phyloP scores from a whole-genome alignment of 2,113 vertebrate genomes.

The Cacatua alba region DNA sequence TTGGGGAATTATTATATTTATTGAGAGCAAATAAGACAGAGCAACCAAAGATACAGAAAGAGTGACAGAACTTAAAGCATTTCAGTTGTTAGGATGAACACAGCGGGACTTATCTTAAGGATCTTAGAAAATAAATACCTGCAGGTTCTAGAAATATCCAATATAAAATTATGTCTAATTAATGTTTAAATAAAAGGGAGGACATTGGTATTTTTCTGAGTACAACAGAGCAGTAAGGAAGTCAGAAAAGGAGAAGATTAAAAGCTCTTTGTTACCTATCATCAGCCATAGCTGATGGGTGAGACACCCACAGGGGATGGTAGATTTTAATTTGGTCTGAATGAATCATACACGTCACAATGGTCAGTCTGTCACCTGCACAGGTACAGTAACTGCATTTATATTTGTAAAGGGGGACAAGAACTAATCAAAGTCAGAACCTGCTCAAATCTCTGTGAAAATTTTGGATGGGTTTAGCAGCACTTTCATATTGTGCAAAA shows the following conservation, averaged over 20 bases:
- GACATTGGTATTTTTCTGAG: background rate
- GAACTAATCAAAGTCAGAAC: background rate
- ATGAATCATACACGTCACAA: background rate
- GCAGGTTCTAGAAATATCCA: background rate
- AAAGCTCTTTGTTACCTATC: background rate
- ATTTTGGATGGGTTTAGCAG: background rate
- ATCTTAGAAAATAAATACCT: background rate
- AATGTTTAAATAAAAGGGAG: background rate
- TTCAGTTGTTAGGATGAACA: background rate
- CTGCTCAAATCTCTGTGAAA: background rate
- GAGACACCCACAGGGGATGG: background rate
- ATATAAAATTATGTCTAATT: background rate
- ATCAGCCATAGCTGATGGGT: background rate
- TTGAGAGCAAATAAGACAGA: background rate
- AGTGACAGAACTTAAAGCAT: background rate
- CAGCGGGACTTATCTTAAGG: background rate
- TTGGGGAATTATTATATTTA: background rate
- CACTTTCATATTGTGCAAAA: background rate
- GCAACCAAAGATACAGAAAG: background rate
- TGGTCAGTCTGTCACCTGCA: background rate
- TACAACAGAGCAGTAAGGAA: background rate
- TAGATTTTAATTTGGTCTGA: background rate
- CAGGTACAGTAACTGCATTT: background rate
- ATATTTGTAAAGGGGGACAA: background rate
- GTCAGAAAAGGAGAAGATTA: background rate